Evolutionary conservation across 2,888 invertebrate genomes (phyloP).

Genomic region (Cephus spinipes): DNA sequence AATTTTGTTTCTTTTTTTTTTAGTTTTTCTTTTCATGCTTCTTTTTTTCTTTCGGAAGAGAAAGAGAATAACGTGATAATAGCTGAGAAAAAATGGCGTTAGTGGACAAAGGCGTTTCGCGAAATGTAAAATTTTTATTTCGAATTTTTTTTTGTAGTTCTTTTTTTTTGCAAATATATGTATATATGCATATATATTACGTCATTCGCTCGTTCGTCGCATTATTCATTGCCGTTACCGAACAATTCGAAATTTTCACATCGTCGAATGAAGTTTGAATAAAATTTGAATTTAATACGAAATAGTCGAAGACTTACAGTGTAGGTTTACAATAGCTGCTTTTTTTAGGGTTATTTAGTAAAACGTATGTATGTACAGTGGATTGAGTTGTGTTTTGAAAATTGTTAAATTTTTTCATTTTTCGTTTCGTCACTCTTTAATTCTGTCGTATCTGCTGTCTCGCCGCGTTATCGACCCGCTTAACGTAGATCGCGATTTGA

Average conservation of each 20-base stretch:
- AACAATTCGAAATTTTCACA: background rate
- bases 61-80: too few species aligned
- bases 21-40: slow-evolving; percentile 12
- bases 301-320: slow-evolving; percentile 47
- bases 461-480: too few species aligned
- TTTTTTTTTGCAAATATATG: too few species aligned
- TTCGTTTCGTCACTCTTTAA: too few species aligned
- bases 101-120: too few species aligned
- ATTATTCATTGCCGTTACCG: background rate
- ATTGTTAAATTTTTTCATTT: too few species aligned
- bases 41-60: background rate
- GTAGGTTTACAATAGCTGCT: slow-evolving; percentile 38
- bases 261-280: background rate
- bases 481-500: too few species aligned
- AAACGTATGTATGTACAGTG: slow-evolving; percentile 54
- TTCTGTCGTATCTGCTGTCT: too few species aligned
- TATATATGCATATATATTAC: background rate
- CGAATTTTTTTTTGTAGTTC: too few species aligned
- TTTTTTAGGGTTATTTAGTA: slow-evolving; percentile 38
- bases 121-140: too few species aligned
- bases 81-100: too few species aligned
- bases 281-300: slow-evolving; percentile 7
- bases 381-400: too few species aligned
- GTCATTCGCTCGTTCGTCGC: background rate
- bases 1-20: slow-evolving; percentile 13